A percentile compares a stretch with the other conserved stretches of the same genome.
These are phyloP conservation scores for Rutilus rutilus DNA, from an alignment of 2,113 vertebrate genomes.

Conservation along the genomic window DNA sequence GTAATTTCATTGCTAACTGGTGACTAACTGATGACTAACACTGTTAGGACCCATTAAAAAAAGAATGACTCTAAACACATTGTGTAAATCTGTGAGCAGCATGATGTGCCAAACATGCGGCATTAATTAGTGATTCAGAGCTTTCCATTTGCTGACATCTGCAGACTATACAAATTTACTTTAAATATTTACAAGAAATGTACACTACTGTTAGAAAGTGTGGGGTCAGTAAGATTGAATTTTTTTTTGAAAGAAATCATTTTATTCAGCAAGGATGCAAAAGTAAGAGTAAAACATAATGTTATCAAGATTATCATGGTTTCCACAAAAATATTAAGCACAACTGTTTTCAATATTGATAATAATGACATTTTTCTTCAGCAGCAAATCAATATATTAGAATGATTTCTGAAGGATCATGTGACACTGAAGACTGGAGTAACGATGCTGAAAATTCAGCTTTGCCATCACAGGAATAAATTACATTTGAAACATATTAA, in stretches of 20 bases:
- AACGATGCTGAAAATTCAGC: not conserved
- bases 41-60: not conserved
- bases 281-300: not conserved
- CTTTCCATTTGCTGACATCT: not conserved
- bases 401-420: not conserved
- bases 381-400: not conserved
- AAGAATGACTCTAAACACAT: constrained; percentile 10
- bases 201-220: constrained; percentile 2
- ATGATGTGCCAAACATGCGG: constrained; percentile 7
- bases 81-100: constrained; percentile 8
- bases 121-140: constrained; percentile 19
- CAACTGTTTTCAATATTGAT: not conserved
- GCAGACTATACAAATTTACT: not conserved
- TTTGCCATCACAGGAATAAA: not conserved
- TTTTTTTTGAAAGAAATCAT: not conserved
- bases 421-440: not conserved
- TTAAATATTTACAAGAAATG: not conserved
- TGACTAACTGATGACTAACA: constrained; percentile 21
- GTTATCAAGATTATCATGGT: no score
- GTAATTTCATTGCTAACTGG: constrained; percentile 7
- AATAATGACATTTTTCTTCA: not conserved
- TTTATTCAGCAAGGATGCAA: not conserved
- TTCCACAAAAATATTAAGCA: not conserved
- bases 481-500: not conserved
- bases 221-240: not conserved